A percentile compares a stretch with the other conserved stretches of the same genome.
These are phyloP conservation scores for Drosophila pachea DNA, from an alignment of 1,140 invertebrate species.

Conservation along the genomic window DNA sequence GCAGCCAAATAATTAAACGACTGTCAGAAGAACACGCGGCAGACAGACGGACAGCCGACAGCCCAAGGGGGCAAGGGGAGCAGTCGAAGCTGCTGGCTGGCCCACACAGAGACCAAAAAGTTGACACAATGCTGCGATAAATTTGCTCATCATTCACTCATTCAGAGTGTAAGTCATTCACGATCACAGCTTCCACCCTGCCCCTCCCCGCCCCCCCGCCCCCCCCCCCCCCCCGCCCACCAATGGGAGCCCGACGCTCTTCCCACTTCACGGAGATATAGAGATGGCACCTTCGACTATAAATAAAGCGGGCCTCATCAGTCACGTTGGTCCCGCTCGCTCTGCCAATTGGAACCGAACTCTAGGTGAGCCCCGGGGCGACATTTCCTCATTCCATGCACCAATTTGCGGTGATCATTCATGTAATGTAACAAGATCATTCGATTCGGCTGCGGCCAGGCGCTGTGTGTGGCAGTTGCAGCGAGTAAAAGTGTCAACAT, in stretches of 20 bases:
- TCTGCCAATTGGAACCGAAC: background rate
- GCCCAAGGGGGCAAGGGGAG: slow-evolving; percentile 21
- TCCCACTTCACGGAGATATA: background rate
- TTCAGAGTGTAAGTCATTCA: slow-evolving; percentile 73
- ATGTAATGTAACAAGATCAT: slow-evolving; percentile 76
- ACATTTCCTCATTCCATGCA: slow-evolving; percentile 65
- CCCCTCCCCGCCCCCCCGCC: background rate
- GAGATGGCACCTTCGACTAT: slow-evolving; percentile 38
- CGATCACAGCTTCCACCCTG: slow-evolving; percentile 35
- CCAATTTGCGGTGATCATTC: slow-evolving; percentile 77
- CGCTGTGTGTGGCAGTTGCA: slow-evolving; percentile 64
- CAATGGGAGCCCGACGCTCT: too few species aligned
- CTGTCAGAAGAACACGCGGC: slow-evolving; percentile 64
- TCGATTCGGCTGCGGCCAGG: slow-evolving; percentile 11
- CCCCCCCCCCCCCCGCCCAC: background rate
- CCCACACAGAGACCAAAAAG: slow-evolving; percentile 61
- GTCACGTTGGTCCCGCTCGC: slow-evolving; percentile 34
- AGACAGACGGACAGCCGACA: slow-evolving; percentile 25
- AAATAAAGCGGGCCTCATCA: slow-evolving; percentile 73
- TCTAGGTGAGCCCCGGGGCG: slow-evolving; percentile 6
- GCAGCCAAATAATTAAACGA: slow-evolving; percentile 77
- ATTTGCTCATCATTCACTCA: slow-evolving; percentile 77
- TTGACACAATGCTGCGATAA: slow-evolving; percentile 77
- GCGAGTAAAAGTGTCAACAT: slow-evolving; percentile 73
- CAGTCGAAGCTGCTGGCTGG: slow-evolving; percentile 12